Base-by-base conservation (phyloP, 2,888 invertebrate genomes). In the Dolichopus griseipennis region DNA sequence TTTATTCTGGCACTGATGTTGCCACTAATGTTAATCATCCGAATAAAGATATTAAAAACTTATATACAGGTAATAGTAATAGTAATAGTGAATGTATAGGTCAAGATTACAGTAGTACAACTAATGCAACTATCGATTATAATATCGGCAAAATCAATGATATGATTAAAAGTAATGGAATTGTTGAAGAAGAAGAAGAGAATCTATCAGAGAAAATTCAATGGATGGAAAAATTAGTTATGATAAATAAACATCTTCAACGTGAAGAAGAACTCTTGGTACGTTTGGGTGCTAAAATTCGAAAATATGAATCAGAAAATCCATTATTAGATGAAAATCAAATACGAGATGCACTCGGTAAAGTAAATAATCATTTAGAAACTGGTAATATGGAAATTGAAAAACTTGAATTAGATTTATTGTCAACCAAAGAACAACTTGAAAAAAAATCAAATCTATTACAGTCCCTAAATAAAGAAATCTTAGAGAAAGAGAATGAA, bases 211-310 rank as follows among this genome's bases (percentile, higher is more conserved):
- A 64, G 33, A 88, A 90, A 81, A 84, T 89, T n/a, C 87, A 89
- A 74, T 83, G 90, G 72, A 82, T 90, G 74, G 91, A 92, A 75
- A 89, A 87, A 78, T 84, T 92, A 66, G 85, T 89, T 33, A 86
- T 88, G 67, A 82, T 91, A 34, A 91, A 92, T 78, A 89, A 90
- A 76, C 85, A 87, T 74, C 80, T 92, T 69, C 87, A 90, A 69
- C 84, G 87, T 69, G 90, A 91, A 77, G 90, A 91, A 76, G 90
- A 90, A 76, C 81, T 86, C 68, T 83, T 92, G 3, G 87, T 90
- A 5, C 83, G 90, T 73, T 77, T 92, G 61, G 85, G 87, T 43
- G 85, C 86, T 4, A 87, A 87, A 78, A 84, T 87, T 7, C 85
- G 86, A 73, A 81, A 87, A 70, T 86, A 87, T 73, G 82, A 83